These are phyloP conservation scores for Echinometra lucunter DNA, from an alignment of 53 echinoderm and acorn worm genomes.

Conservation along the genomic window DNA sequence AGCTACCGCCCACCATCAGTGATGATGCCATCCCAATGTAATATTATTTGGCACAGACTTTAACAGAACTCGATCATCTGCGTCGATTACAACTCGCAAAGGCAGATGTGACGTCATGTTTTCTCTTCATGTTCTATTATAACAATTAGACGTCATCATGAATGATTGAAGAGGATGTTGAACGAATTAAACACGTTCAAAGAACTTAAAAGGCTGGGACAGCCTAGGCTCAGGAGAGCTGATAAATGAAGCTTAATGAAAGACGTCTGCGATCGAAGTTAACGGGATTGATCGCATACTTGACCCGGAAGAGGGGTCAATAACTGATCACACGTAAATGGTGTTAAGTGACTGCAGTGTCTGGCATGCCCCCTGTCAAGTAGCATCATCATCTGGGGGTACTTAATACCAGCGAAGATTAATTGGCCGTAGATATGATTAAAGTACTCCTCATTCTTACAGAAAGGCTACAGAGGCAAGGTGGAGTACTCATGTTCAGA, in stretches of 20 bases:
- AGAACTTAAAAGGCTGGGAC: neutral
- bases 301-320: slow-evolving; percentile 50
- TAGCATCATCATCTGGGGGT: slow-evolving; percentile 32
- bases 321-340: slow-evolving; percentile 52
- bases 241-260: slow-evolving; percentile 46
- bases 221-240: neutral
- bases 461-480: neutral
- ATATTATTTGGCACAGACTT: too few relatives aligned
- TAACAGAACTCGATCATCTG: too few relatives aligned
- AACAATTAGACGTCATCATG: neutral
- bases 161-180: slow-evolving; percentile 41
- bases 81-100: neutral
- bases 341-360: slow-evolving; percentile 46
- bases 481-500: neutral
- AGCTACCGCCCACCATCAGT: too few relatives aligned
- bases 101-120: neutral
- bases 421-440: neutral
- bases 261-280: slow-evolving; percentile 25
- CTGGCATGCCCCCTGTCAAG: slow-evolving; percentile 22
- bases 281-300: slow-evolving; percentile 42
- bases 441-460: neutral
- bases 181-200: neutral
- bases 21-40: too few relatives aligned
- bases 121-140: neutral
- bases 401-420: slow-evolving; percentile 10